Evolutionary conservation across 2,113 vertebrate species (phyloP).

Genomic region (Sceloporus tristichus): DNA sequence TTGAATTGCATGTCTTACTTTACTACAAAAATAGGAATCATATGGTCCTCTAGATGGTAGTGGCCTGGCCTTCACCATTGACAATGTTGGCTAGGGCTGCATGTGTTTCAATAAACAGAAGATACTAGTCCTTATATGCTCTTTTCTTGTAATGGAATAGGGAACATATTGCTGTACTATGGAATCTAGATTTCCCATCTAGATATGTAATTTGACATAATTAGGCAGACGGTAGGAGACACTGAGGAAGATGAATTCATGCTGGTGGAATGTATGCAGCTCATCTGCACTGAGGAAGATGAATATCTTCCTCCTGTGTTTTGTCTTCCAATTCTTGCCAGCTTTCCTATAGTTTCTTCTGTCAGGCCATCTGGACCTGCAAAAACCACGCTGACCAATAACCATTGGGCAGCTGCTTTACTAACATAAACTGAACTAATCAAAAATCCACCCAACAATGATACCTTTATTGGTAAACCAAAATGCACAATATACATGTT

Average conservation of each 20-base stretch:
- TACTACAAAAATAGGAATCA: no score
- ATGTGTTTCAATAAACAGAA: no score
- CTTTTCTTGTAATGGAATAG: neutral
- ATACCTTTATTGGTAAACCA: no score
- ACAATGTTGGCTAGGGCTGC: no score
- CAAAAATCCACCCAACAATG: no score
- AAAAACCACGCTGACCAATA: neutral
- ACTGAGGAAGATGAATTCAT: neutral
- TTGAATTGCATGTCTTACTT: no score
- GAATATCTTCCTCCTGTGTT: no score
- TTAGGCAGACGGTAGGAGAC: neutral
- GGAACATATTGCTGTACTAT: neutral
- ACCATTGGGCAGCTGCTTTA: neutral
- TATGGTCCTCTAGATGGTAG: no score
- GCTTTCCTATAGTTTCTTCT: neutral
- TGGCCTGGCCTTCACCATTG: no score
- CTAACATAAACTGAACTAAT: neutral
- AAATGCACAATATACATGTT: no score
- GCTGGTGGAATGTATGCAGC: neutral
- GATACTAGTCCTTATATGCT: no score
- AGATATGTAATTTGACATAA: neutral
- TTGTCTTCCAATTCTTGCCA: neutral
- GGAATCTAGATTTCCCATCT: neutral
- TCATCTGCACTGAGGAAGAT: neutral
- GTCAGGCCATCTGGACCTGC: no score